Percentiles rank a stretch among this genome's conserved stretches.
Conservation (phyloP, 2,888 invertebrate species). For the Epirrhoe alternata region DNA sequence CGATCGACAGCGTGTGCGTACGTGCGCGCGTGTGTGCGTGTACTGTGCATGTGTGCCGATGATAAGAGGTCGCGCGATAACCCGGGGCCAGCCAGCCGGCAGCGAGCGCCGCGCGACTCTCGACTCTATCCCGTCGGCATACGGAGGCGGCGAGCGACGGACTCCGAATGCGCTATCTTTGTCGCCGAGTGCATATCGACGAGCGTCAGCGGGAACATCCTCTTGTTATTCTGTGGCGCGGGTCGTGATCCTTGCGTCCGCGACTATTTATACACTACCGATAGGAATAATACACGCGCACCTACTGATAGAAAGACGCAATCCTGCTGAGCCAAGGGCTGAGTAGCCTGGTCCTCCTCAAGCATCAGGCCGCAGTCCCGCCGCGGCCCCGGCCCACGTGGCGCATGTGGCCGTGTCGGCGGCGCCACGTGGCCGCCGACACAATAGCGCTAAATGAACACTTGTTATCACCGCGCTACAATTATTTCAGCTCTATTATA, state of each 20-base stretch:
- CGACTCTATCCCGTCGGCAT: conserved; percentile 3
- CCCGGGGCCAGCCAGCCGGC: conserved; percentile 49
- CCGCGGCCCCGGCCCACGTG: too few species aligned
- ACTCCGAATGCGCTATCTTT: conserved; percentile 16
- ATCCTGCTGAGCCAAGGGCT: not conserved
- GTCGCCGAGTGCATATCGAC: conserved; percentile 25
- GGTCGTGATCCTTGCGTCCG: conserved; percentile 12
- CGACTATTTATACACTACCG: conserved; percentile 11
- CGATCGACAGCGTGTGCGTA: too few species aligned
- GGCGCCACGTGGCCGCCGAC: conserved; percentile 8
- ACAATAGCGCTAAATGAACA: conserved; percentile 5
- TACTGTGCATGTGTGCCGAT: conserved; percentile 49
- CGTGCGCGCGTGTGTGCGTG: conserved; percentile 25
- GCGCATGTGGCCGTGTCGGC: not conserved
- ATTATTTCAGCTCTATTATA: not conserved
- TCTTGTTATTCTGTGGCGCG: conserved; percentile 10
- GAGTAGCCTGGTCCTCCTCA: too few species aligned
- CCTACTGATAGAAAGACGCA: not conserved
- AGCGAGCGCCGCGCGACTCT: conserved; percentile 34
- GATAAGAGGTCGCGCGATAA: conserved; percentile 72
- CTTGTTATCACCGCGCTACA: conserved; percentile 7
- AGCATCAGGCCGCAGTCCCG: not conserved
- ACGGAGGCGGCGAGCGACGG: conserved; percentile 4
- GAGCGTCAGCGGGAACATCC: conserved; percentile 15
- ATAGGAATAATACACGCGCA: not conserved